Conservation (phyloP, 2,113 vertebrate genomes). For the Vulpes vulpes region DNA sequence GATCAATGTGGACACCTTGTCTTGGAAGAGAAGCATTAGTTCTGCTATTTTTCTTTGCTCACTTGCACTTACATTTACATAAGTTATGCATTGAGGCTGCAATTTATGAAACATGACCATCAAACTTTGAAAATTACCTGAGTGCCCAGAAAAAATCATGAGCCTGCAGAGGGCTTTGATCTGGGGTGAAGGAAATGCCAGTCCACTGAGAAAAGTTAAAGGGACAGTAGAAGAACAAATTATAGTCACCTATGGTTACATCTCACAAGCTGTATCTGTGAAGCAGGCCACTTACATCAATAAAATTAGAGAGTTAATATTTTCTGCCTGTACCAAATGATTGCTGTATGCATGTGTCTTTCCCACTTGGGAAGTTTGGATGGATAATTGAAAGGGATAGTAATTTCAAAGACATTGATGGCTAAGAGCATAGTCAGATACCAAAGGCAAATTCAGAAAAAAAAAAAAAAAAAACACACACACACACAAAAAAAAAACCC, state of each 20-base stretch:
- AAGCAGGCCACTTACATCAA: not conserved
- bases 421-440: not conserved
- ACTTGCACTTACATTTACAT: not conserved
- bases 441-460: not conserved
- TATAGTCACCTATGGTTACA: not conserved
- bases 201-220: not conserved
- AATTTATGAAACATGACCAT: not conserved
- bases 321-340: not conserved
- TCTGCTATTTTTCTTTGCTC: not conserved
- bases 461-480: not conserved
- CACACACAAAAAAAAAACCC: not conserved
- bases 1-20: not conserved
- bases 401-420: not conserved
- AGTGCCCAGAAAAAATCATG: not conserved
- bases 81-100: not conserved
- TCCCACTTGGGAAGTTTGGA: not conserved
- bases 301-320: not conserved
- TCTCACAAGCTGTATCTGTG: not conserved
- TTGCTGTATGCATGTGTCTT: too few relatives aligned
- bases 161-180: not conserved
- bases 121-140: not conserved
- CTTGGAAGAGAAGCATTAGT: not conserved
- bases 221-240: not conserved
- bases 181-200: not conserved
- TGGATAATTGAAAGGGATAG: not conserved